Base-by-base conservation (phyloP, 2,888 invertebrate genomes). In the Marasmarcha lunaedactyla region DNA sequence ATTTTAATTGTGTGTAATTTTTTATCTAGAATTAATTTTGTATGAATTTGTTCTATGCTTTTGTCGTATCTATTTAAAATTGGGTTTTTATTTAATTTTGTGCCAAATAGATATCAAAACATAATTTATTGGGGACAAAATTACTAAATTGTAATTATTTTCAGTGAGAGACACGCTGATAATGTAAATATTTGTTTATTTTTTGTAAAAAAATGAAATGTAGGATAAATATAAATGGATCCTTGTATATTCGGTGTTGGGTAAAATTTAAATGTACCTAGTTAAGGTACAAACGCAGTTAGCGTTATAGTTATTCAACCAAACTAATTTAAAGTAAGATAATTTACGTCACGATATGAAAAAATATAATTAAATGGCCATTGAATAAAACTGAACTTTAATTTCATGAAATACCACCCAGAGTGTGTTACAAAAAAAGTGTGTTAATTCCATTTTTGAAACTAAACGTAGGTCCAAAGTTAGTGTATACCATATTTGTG, bases 51-150 rank as follows among this genome's bases (percentile, higher is more conserved):
- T n/a, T n/a, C n/a, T n/a, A n/a, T n/a, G n/a, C n/a, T n/a, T n/a
- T n/a, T n/a, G n/a, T n/a, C 33, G 25, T 39, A 7, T 20, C 7
- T 20, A 3, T 20, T 20, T 3, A 20, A 20, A 20, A 20, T 20
- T 20, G 20, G 20, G 7, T 20, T 20, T 20, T 3, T 47, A 11
- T 39, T 52, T 57, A 71, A 77, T 79, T 78, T 79, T 81, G 83
- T 83, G 74, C 78, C 79, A 77, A 81, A 83, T 81, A 81, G 81
- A 83, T 63, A 45, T 46, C 40, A 44, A 44, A 35, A 30, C 15
- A 42, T 11, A 50, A 63, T 78, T 83, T 81, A 79, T 83, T 79
- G 46, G 79, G 77, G 67, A 59, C 81, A 79, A 71, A 78, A 78
- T 79, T 71, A 59, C 48, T 55, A 46, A 57, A 20, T 20, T n/a